Evolutionary conservation across 2,888 invertebrate species (phyloP), one percentile per base, ranked within the genome.

Genomic region (Ophraella communa): DNA sequence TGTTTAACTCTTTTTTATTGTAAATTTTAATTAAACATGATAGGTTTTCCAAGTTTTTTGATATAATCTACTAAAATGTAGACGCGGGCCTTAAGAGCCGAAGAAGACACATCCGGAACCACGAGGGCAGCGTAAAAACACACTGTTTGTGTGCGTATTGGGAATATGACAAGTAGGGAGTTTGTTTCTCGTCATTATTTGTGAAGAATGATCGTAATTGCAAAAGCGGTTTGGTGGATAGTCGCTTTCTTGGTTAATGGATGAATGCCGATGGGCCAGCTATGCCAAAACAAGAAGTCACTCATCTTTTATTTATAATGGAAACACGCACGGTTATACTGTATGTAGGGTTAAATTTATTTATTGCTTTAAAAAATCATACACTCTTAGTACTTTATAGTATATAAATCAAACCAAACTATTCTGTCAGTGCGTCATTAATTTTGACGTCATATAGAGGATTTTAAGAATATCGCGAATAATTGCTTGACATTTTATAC

Each of bases 241-340:
- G 27, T 39, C 54, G 39, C 27, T 35, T 60, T 52, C 44, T 49
- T 44, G 14, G 39, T 60, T 60, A 44, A 60, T 60, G 52, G 60
- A 60, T 42, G 52, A 35, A 39, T 39, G 39, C 52, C 47, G 42
- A 52, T 52, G 30, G 52, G 27, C 42, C 10, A 52, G 7, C 39
- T 42, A 52, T 24, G 8, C 23, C 35, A 60, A 42, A 52, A 52
- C 52, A 60, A 60, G 60, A 60, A 60, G 42, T 60, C 42, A 52
- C 49, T 51, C 17, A 51, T 17, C 49, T 27, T 51, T 51, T 24
- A 51, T 51, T 27, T 17, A 51, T 24, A 45, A 39, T 14, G 14
- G 4, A 14, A 35, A 14, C 39, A 39, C 39, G 39, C 39, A 39
- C 39, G 14, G 39, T 14, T 39, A 14, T 39, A 39, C 39, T 7